phyloP scores from a whole-genome alignment of 2,797 vertebrate species.

The Acipenser oxyrinchus region DNA sequence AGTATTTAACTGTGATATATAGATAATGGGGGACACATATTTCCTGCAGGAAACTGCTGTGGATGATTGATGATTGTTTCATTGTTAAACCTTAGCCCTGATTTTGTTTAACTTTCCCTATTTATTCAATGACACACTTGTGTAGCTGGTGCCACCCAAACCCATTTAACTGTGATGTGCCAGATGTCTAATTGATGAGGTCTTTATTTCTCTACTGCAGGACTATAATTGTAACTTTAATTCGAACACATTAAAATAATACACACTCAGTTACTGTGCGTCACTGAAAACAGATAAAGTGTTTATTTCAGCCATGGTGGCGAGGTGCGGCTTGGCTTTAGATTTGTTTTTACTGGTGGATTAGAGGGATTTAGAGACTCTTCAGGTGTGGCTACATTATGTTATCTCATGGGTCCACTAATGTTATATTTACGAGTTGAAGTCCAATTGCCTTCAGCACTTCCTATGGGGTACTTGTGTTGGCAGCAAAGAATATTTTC shows the following conservation, averaged over 20 bases:
- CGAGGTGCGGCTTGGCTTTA: slow-evolving; percentile 42
- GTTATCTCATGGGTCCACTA: slow-evolving; percentile 60
- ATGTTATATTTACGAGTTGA: slow-evolving; percentile 57
- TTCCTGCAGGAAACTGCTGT: slow-evolving; percentile 59
- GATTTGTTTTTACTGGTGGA: slow-evolving; percentile 49
- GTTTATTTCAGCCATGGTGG: neutral
- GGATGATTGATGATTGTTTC: slow-evolving; percentile 56
- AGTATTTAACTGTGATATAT: slow-evolving; percentile 25
- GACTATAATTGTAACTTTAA: neutral
- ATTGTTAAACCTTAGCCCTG: slow-evolving; percentile 51
- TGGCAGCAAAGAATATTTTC: slow-evolving; percentile 64
- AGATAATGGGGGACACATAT: slow-evolving; percentile 32
- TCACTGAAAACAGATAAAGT: neutral
- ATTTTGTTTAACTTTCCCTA: slow-evolving; percentile 49
- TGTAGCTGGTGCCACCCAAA: slow-evolving; percentile 40
- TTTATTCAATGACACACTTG: slow-evolving; percentile 35
- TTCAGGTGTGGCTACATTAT: slow-evolving; percentile 68
- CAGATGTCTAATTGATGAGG: slow-evolving; percentile 21
- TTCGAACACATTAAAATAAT: slow-evolving; percentile 9
- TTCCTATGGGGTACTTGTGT: slow-evolving; percentile 76
- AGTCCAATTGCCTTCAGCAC: slow-evolving; percentile 70
- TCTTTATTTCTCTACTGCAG: neutral
- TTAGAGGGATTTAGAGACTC: slow-evolving; percentile 42
- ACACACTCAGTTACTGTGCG: slow-evolving; percentile 12
- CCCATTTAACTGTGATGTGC: slow-evolving; percentile 17